Evolutionary conservation across 2,113 vertebrate genomes (phyloP), one percentile per base, ranked within the genome.

Genomic region (Burhinus oedicnemus): DNA sequence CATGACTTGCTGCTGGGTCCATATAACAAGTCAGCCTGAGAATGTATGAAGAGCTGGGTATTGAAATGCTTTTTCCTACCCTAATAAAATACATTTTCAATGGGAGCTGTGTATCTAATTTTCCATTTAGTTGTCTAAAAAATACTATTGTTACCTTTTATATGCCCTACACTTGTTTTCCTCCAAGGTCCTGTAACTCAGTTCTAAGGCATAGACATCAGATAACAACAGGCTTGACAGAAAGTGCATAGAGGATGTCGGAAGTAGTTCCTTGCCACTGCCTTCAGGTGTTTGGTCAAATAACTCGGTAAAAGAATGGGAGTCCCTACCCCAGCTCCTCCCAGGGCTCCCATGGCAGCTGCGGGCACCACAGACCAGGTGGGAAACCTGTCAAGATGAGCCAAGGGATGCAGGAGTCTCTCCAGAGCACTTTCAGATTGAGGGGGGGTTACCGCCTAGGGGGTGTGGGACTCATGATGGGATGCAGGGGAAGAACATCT

Each of bases 351-450:
- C 26, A 42, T 26, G n/a, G 49, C n/a, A 57, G 52, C 47, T 42
- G 27, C 0, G 1, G 15, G n/a, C 40, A 36, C 30, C 49, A 22
- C 0, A 0, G 42, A 44, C 40, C 17, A 9, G 26, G n/a, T 80
- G 69, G 32, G 23, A 75, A 81, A 55, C 13, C 18, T 38, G 23
- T 44, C 23, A 38, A 57, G 11, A 38, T 85, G 55, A 57, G 30
- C 15, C 36, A 30, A 51, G 17, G 12, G 29, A 5, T 47, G 20
- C 29, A 12, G 25, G 6, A 30, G 10, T 69, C 7, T 76, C 27
- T 27, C 16, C 29, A 58, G 29, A 58, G 15, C 27, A 40, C 44
- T 64, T 76, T 64, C 36, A 40, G 25, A 40, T 12, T 26, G 19
- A 55, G 9, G 15, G 3, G 17, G 8, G 3, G 6, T 49, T 64